Evolutionary conservation across 2,113 vertebrate species (phyloP).

Genomic region (Numenius arquata): DNA sequence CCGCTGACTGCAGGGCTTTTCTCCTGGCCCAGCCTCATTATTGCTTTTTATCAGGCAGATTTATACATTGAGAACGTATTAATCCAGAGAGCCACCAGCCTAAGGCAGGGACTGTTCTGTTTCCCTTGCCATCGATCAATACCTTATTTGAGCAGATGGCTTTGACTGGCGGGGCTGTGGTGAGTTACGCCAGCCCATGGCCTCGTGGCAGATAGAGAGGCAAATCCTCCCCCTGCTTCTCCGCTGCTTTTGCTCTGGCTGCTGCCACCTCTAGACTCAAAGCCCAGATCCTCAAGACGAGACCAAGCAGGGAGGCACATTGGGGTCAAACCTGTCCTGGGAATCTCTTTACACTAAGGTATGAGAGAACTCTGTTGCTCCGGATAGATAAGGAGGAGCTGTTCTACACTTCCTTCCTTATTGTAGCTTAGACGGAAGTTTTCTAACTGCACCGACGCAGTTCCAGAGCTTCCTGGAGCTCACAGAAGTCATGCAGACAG

Average conservation of each 20-base stretch:
- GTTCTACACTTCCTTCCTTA: not conserved
- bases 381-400: not conserved
- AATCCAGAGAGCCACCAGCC: slow-evolving; percentile 53
- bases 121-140: slow-evolving; percentile 28
- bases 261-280: not conserved
- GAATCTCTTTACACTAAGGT: not conserved
- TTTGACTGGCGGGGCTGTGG: not conserved
- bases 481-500: not conserved
- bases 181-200: not conserved
- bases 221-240: not conserved
- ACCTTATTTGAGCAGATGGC: slow-evolving; percentile 27
- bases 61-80: slow-evolving; percentile 55
- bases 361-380: not conserved
- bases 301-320: not conserved
- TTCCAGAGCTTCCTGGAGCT: not conserved
- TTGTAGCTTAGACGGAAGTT: not conserved
- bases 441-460: not conserved
- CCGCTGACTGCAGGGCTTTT: slow-evolving; percentile 77
- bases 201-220: not conserved
- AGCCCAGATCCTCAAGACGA: not conserved
- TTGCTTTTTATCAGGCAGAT: slow-evolving; percentile 65
- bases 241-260: not conserved
- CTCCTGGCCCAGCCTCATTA: slow-evolving; percentile 61
- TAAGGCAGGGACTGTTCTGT: slow-evolving; percentile 5
- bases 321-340: not conserved